Percentiles rank a stretch among this genome's conserved stretches.
Conservation (phyloP, 53 echinoderm and acorn worm species). For the Holothuria scabra region DNA sequence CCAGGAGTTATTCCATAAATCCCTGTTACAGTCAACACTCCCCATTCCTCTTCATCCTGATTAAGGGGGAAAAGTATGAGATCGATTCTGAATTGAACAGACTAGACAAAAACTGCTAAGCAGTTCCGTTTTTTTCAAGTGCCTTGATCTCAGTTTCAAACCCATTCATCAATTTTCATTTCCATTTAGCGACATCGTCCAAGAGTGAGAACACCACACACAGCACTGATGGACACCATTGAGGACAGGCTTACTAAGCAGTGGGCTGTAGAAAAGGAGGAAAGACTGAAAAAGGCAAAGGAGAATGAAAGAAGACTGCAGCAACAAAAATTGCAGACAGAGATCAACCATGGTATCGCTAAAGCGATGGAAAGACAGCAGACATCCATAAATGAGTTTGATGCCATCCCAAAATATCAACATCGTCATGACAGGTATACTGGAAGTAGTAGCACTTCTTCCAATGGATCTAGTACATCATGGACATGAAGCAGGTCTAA, state of each 20-base stretch:
- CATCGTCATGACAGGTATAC: too few relatives aligned
- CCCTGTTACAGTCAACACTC: too few relatives aligned
- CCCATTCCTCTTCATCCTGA: too few relatives aligned
- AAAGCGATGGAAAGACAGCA: neutral
- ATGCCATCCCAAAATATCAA: neutral
- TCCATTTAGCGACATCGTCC: slow-evolving; percentile 78
- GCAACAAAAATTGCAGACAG: neutral
- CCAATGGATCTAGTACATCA: neutral
- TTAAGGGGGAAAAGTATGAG: too few relatives aligned
- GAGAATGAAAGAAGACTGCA: slow-evolving; percentile 32
- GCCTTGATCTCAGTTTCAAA: neutral
- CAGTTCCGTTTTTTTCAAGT: neutral
- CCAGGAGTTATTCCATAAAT: too few relatives aligned
- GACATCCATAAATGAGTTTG: slow-evolving; percentile 15
- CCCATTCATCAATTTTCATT: neutral
- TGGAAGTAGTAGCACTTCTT: too few relatives aligned
- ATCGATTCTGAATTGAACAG: too few relatives aligned
- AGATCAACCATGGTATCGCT: neutral
- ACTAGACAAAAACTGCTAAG: too few relatives aligned
- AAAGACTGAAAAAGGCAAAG: slow-evolving; percentile 58
- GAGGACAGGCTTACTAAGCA: slow-evolving; percentile 71
- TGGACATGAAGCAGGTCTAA: neutral
- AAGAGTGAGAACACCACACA: slow-evolving; percentile 79
- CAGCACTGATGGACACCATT: slow-evolving; percentile 83
- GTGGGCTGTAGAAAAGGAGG: slow-evolving; percentile 71